Conservation (phyloP, 2,888 invertebrate genomes). For the Chrysopilus asiliformis region DNA sequence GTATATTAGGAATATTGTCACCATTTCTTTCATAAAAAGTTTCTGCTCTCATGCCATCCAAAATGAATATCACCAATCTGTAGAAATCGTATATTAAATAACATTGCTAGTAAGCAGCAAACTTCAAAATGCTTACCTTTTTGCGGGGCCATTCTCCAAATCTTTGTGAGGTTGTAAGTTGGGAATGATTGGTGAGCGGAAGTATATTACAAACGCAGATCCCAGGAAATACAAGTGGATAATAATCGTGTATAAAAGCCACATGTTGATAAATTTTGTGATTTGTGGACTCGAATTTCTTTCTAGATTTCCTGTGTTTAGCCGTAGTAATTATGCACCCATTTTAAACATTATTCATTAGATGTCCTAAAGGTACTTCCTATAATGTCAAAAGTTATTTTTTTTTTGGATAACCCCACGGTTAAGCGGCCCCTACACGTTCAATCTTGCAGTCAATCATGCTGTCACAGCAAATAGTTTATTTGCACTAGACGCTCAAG, state of each 20-base stretch:
- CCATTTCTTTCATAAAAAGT: conserved; percentile 46
- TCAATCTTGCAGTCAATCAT: too few relatives aligned
- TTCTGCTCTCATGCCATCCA: conserved; percentile 86
- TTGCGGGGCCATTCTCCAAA: conserved; percentile 43
- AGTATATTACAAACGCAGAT: conserved; percentile 87
- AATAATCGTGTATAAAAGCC: conserved; percentile 35
- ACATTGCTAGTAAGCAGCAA: not conserved
- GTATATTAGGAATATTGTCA: conserved; percentile 24
- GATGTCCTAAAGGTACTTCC: too few relatives aligned
- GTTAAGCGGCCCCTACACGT: too few relatives aligned
- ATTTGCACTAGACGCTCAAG: too few relatives aligned
- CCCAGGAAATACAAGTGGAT: conserved; percentile 65
- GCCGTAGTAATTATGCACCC: too few relatives aligned
- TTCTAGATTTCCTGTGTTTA: too few relatives aligned
- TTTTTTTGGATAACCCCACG: too few relatives aligned
- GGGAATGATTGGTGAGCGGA: conserved; percentile 74
- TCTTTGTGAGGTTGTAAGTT: conserved; percentile 46
- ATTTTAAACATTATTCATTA: too few relatives aligned
- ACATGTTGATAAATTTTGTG: too few relatives aligned
- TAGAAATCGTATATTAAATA: not conserved
- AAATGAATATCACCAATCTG: conserved; percentile 72
- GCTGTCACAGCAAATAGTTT: too few relatives aligned
- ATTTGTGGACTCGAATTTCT: too few relatives aligned
- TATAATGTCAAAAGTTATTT: too few relatives aligned
- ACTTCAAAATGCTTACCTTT: conserved; percentile 26